Base-by-base conservation (phyloP, 2,113 vertebrate species). In the Equus quagga region DNA sequence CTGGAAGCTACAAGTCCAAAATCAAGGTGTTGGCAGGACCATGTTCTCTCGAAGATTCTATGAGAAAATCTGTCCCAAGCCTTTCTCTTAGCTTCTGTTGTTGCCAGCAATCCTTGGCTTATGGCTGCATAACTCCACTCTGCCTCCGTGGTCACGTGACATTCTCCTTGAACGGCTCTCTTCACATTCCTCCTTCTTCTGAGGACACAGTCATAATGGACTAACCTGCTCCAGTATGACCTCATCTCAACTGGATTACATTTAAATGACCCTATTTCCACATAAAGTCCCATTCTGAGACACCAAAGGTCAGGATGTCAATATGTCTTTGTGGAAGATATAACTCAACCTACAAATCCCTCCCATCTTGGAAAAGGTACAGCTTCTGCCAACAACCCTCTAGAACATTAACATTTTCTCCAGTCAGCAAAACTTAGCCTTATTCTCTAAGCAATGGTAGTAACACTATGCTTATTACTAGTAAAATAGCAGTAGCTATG, bases 231-330 rank as follows among this genome's bases (percentile, higher is more conserved):
- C 70, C 51, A 69, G 19, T 4, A 24, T 70, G 64, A 80, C 60
- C 28, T 67, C 75, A 26, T 31, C 41, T 86, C 44, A 67, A 54
- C 65, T 51, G 24, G 21, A 58, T 49, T 15, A 69, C 8, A 8
- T 62, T 36, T 60, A 44, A 94, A 86, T 90, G 70, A 78, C 28
- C 19, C 51, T 82, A 28, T 24, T 80, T 96, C 67, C 49, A 86
- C 51, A 46, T n/a, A 41, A 49, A 60, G 54, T 72, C 21, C 15
- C 31, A 26, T 86, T 69, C 23, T 76, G 31, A 93, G 64, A 31
- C 13, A 13, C 12, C 6, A 78, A 36, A 46, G 54, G 23, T 31
- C 13, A 82, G 80, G 41, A 41, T 23, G 79, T 84, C 82, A 8
- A 18, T 33, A 33, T 14, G 49, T 10, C 33, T 58, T 94, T 65